Conservation (phyloP, 1,140 invertebrate genomes). For the Papilio glaucus region DNA sequence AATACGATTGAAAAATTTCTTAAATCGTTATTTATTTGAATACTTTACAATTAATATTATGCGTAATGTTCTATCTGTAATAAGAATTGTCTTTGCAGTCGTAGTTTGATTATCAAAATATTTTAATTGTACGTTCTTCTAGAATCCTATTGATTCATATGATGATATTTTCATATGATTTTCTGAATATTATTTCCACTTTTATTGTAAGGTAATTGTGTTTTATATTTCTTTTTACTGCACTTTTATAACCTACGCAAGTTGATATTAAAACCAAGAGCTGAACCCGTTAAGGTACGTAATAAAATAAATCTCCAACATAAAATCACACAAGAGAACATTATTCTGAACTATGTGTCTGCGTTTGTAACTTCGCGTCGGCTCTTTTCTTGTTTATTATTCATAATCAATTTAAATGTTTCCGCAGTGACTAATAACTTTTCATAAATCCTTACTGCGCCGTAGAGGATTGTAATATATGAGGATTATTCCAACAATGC, state of each 20-base stretch:
- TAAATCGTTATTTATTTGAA: neutral
- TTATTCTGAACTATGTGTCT: slow-evolving; percentile 41
- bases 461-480: slow-evolving; percentile 76
- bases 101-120: neutral
- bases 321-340: slow-evolving; percentile 41
- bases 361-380: slow-evolving; percentile 56
- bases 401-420: slow-evolving; percentile 78
- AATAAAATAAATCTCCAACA: slow-evolving; percentile 39
- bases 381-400: slow-evolving; percentile 75
- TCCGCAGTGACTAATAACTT: slow-evolving; percentile 78
- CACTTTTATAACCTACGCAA: slow-evolving; percentile 37
- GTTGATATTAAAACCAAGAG: slow-evolving; percentile 39
- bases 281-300: slow-evolving; percentile 36
- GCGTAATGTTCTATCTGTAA: too few relatives aligned
- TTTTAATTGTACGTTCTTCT: neutral
- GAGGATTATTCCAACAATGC: slow-evolving; percentile 66
- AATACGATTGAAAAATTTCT: neutral
- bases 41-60: too few relatives aligned
- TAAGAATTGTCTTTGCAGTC: neutral
- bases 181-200: slow-evolving; percentile 21
- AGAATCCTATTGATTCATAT: slow-evolving; percentile 4
- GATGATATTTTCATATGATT: slow-evolving; percentile 15
- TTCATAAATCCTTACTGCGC: slow-evolving; percentile 78
- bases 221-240: slow-evolving; percentile 36
- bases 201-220: slow-evolving; percentile 33